Percentiles rank a stretch among this genome's conserved stretches.
Evolutionary conservation across 1,140 invertebrate species (phyloP).

Genomic region (Pseudoatta argentina): DNA sequence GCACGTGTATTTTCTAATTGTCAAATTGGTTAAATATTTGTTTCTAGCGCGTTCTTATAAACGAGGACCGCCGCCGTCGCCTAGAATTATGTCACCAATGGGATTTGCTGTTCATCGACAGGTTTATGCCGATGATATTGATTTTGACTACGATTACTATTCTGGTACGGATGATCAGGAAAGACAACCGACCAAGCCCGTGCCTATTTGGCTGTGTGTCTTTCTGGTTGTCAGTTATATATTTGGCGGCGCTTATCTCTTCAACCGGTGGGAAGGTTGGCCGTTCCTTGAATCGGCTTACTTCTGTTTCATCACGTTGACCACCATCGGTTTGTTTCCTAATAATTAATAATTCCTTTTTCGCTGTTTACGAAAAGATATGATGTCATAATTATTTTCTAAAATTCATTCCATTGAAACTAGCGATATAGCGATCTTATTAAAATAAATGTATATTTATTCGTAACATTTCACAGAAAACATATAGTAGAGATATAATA

Average conservation of each 20-base stretch:
- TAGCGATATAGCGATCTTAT: neutral
- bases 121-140: constrained; percentile 87
- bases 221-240: constrained; percentile 96
- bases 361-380: neutral
- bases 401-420: neutral
- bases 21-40: constrained; percentile 25
- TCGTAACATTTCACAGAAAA: neutral
- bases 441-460: neutral
- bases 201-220: constrained; percentile 96
- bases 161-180: constrained; percentile 81
- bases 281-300: constrained; percentile 96
- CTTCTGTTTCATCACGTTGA: constrained; percentile 98
- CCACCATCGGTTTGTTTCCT: constrained; percentile 91
- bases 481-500: neutral
- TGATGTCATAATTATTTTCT: neutral
- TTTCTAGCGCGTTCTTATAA: constrained; percentile 80
- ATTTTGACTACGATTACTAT: constrained; percentile 86
- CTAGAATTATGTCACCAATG: constrained; percentile 90
- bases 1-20: neutral
- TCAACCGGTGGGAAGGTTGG: constrained; percentile 96
- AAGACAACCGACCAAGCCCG: constrained; percentile 88
- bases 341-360: neutral
- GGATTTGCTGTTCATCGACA: constrained; percentile 89
- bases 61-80: constrained; percentile 86
- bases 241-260: constrained; percentile 94